Percentiles rank a stretch among this genome's conserved stretches.
Conservation (phyloP, 1,140 invertebrate genomes). For the Sitophilus oryzae region DNA sequence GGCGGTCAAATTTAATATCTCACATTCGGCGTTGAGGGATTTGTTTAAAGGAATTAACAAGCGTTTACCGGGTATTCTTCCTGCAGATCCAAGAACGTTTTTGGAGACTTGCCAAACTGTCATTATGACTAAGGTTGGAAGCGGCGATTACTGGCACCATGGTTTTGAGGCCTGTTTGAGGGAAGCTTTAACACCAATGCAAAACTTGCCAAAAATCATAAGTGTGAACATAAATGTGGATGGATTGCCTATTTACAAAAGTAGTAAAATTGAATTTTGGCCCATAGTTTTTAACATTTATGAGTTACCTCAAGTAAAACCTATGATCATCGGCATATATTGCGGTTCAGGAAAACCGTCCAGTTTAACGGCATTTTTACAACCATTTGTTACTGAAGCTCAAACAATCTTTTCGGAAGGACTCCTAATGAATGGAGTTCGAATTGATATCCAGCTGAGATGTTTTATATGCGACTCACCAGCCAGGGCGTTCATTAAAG, state of each 20-base stretch:
- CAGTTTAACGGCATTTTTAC: constrained; percentile 10
- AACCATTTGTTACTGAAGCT: constrained; percentile 21
- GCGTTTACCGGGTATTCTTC: constrained; percentile 11
- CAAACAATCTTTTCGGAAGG: constrained; percentile 8
- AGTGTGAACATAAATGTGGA: constrained; percentile 15
- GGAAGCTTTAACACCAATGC: not conserved
- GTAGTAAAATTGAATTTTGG: constrained; percentile 30
- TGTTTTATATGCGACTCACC: constrained; percentile 28
- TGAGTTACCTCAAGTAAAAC: constrained; percentile 18
- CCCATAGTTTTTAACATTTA: constrained; percentile 32
- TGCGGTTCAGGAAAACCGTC: constrained; percentile 24
- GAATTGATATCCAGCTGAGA: constrained; percentile 19
- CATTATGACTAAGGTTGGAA: constrained; percentile 12
- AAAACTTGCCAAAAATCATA: constrained; percentile 4
- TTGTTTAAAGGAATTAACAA: constrained; percentile 13
- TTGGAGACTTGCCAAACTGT: constrained; percentile 10
- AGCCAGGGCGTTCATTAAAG: constrained; percentile 26
- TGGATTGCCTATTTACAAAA: constrained; percentile 30
- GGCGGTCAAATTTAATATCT: constrained; percentile 10
- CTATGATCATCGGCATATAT: constrained; percentile 22
- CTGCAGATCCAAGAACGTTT: constrained; percentile 20
- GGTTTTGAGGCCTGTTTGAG: too few relatives aligned
- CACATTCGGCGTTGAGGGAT: constrained; percentile 9
- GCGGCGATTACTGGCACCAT: constrained; percentile 17
- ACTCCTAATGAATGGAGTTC: constrained; percentile 4